These are phyloP conservation scores for Microtus oregoni DNA, from an alignment of 2,113 vertebrate genomes.

Conservation along the genomic window DNA sequence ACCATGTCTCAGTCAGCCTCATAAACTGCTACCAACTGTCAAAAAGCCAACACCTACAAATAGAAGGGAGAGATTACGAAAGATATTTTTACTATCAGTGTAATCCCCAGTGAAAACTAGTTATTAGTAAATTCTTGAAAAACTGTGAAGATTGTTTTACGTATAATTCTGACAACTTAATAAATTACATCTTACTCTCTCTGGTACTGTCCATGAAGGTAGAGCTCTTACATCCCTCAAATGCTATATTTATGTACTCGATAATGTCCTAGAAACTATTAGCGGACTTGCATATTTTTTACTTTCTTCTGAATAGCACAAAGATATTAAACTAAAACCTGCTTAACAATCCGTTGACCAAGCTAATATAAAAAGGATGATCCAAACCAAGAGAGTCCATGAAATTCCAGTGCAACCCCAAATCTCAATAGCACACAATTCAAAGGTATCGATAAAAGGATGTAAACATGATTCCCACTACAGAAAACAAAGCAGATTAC, in stretches of 20 bases:
- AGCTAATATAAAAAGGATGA: not conserved
- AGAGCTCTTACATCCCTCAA: not conserved
- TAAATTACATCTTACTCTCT: slow-evolving; percentile 34
- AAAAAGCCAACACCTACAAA: slow-evolving; percentile 15
- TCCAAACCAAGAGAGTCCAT: slow-evolving; percentile 34
- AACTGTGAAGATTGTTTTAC: slow-evolving; percentile 34
- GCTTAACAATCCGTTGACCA: not conserved
- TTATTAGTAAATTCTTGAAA: slow-evolving; percentile 25
- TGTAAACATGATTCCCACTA: not conserved
- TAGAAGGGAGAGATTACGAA: not conserved
- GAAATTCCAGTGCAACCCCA: slow-evolving; percentile 29
- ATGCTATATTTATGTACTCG: not conserved
- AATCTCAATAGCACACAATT: slow-evolving; percentile 21
- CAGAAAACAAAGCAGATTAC: not conserved
- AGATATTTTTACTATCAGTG: slow-evolving; percentile 33
- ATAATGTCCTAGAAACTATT: slow-evolving; percentile 41
- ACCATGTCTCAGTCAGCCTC: not conserved
- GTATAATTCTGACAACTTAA: slow-evolving; percentile 30
- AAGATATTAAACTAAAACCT: slow-evolving; percentile 31
- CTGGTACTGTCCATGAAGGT: slow-evolving; percentile 32
- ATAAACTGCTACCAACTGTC: slow-evolving; percentile 6
- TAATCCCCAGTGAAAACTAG: not conserved
- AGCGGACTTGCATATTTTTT: slow-evolving; percentile 4
- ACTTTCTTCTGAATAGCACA: slow-evolving; percentile 10
- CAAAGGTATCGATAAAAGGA: not conserved